Conservation (phyloP, 2,888 invertebrate genomes). For the Drosophila prolongata region DNA sequence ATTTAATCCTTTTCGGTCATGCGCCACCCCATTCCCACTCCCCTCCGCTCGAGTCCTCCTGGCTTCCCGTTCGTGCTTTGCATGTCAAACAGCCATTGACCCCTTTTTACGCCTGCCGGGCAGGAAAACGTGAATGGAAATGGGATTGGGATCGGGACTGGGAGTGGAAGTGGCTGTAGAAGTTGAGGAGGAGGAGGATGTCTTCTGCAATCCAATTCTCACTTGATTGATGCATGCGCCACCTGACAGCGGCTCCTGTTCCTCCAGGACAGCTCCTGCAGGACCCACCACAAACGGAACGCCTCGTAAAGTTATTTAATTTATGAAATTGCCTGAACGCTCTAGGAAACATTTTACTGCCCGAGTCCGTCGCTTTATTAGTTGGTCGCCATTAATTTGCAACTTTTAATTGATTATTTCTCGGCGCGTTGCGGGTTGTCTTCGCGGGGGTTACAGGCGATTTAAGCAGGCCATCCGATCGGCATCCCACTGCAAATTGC, state of each 20-base stretch:
- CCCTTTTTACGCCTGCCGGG: constrained; percentile 63
- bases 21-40: constrained; percentile 42
- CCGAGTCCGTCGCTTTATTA: constrained; percentile 55
- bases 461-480: constrained; percentile 4
- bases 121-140: constrained; percentile 27
- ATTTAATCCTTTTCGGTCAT: constrained; percentile 81
- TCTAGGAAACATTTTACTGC: constrained; percentile 31
- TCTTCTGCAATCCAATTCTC: constrained; percentile 76
- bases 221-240: constrained; percentile 79
- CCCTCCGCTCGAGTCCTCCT: background rate
- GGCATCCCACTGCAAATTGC: constrained; percentile 57
- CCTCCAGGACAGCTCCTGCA: background rate
- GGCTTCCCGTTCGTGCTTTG: constrained; percentile 65
- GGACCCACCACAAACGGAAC: constrained; percentile 37
- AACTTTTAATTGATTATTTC: constrained; percentile 79
- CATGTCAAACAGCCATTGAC: constrained; percentile 82
- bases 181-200: constrained; percentile 6
- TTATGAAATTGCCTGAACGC: constrained; percentile 72
- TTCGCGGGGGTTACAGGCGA: constrained; percentile 19
- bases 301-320: constrained; percentile 80
- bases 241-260: constrained; percentile 59
- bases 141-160: background rate
- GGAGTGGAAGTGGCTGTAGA: background rate
- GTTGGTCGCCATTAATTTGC: constrained; percentile 66
- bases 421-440: constrained; percentile 9